Base-by-base conservation (phyloP, 2,888 invertebrate genomes). In the Halictus ligatus region DNA sequence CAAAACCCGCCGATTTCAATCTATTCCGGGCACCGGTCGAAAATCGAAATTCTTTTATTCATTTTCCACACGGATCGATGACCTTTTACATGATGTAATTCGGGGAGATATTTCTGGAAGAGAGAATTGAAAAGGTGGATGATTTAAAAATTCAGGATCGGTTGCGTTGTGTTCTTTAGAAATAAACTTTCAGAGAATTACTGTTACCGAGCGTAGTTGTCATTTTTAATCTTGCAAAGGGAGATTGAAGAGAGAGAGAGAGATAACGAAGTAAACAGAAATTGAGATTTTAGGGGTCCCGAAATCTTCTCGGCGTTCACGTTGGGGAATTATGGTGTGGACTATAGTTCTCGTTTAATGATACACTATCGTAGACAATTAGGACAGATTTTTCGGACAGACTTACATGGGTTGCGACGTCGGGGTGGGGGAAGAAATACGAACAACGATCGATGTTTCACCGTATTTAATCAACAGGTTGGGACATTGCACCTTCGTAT, bases 381-480 rank as follows among this genome's bases (percentile, higher is more conserved):
- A 5, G 18, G 1, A 15, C 2, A 0, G 8, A 29, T 25, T 29
- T 0, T 29, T 64, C 0, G 18, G 18, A 29, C 0, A 64, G 15
- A 8, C 8, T 64, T 29, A 0, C 15, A 18, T 13, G 64, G 15
- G 2, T 64, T 15, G 29, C 13, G 58, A 69, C 12, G 25, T 29
- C 64, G 75, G 74, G 60, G 21, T 64, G 4, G 81, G 67, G 81
- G 78, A 69, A 10, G 21, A 83, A 83, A 74, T 69, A 84, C 58
- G 67, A 69, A 75, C 82, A 72, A 74, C 58, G 12, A 58, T 91
- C 81, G 88, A 90, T 92, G 87, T 93, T 93, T 92, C 84, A 91
- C 91, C 88, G 92, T 93, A 91, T 93, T 94, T 94, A 94, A 94
- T 94, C 90, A 93, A 91, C 88, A 92, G 90, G 89, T 88, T 86